Conservation (phyloP, 2,888 invertebrate species). For the Anoncus sp. region DNA sequence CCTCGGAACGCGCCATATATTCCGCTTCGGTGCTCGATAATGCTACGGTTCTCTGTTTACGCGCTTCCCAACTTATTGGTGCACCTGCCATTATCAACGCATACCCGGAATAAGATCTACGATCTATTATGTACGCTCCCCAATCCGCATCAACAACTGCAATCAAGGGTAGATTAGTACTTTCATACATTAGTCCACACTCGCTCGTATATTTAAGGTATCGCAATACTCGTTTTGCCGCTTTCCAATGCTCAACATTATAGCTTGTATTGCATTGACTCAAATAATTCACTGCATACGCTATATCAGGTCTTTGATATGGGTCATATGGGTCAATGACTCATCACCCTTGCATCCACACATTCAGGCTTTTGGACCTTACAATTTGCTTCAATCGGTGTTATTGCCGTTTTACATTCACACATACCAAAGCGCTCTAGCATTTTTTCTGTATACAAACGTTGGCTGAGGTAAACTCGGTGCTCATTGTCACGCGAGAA, state of each 20-base stretch:
- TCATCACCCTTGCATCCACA: conserved; percentile 15
- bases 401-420: conserved; percentile 36
- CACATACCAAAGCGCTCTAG: conserved; percentile 42
- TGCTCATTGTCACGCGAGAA: conserved; percentile 42
- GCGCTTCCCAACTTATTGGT: conserved; percentile 9
- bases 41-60: too few species aligned
- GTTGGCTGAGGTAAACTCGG: conserved; percentile 21
- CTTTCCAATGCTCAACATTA: conserved; percentile 29
- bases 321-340: not conserved
- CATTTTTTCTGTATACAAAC: conserved; percentile 21
- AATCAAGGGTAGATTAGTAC: conserved; percentile 17
- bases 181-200: conserved; percentile 42
- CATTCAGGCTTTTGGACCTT: conserved; percentile 34
- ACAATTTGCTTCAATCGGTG: conserved; percentile 33
- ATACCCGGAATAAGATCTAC: conserved; percentile 4
- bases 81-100: conserved; percentile 2
- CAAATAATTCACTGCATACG: conserved; percentile 45
- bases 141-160: conserved; percentile 23
- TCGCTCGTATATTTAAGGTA: conserved; percentile 48
- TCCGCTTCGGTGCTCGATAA: too few species aligned
- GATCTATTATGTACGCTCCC: not conserved
- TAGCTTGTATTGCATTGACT: conserved; percentile 53
- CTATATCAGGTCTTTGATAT: conserved; percentile 55
- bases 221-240: conserved; percentile 46
- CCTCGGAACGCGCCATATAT: conserved; percentile 10